These are phyloP conservation scores for Colossoma macropomum DNA, from an alignment of 2,113 vertebrate species.

Conservation along the genomic window DNA sequence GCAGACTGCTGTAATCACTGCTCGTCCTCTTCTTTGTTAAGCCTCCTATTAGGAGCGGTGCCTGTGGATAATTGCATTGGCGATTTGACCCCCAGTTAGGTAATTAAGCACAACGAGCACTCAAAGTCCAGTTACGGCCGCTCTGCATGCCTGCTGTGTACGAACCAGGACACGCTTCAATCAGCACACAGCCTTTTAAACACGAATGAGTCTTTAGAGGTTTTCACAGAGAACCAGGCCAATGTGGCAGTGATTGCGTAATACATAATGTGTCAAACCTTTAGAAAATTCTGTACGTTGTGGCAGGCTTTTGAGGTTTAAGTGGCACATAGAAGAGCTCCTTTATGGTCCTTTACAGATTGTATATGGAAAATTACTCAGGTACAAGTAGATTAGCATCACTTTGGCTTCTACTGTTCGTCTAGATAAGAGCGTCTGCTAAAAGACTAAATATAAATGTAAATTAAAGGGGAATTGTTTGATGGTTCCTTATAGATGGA, in stretches of 20 bases:
- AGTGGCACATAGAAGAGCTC: background rate
- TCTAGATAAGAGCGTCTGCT: too few relatives aligned
- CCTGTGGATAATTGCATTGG: conserved; percentile 23
- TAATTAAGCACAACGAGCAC: conserved; percentile 17
- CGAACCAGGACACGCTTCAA: background rate
- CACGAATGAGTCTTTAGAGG: background rate
- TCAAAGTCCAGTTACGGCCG: background rate
- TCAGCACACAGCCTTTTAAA: background rate
- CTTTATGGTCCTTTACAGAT: background rate
- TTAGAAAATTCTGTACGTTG: background rate
- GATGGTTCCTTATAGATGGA: too few relatives aligned
- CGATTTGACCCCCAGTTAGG: conserved; percentile 28
- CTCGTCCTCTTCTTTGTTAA: background rate
- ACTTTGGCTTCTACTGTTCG: too few relatives aligned
- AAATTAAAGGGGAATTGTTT: too few relatives aligned
- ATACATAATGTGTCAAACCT: background rate
- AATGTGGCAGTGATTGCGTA: background rate
- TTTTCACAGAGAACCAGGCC: background rate
- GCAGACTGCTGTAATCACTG: background rate
- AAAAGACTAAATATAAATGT: too few relatives aligned
- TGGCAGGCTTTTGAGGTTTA: background rate
- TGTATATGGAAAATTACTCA: too few relatives aligned
- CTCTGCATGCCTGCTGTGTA: background rate
- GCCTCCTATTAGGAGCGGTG: background rate
- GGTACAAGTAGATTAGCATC: too few relatives aligned